A percentile compares a stretch with the other conserved stretches of the same genome.
Evolutionary conservation across 1,140 invertebrate genomes (phyloP).

Genomic region (Pachypsylla venusta): DNA sequence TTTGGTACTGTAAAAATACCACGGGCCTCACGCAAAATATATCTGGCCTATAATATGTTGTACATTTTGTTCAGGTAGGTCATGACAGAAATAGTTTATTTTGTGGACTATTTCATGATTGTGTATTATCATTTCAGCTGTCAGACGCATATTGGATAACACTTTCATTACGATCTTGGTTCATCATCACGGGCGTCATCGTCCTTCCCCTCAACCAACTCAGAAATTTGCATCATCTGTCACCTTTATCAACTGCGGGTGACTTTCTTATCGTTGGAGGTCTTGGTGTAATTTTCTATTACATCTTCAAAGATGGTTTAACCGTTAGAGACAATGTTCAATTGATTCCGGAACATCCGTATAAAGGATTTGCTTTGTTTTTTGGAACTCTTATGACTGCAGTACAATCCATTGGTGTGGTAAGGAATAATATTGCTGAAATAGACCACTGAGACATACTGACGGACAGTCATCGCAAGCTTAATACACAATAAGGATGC

Average conservation of each 20-base stretch:
- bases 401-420: conserved; percentile 48
- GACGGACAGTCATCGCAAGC: no score
- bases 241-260: conserved; percentile 56
- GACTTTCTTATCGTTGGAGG: conserved; percentile 46
- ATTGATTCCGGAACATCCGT: conserved; percentile 29
- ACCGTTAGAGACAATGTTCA: conserved; percentile 31
- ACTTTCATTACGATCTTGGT: background rate
- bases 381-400: conserved; percentile 49
- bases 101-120: no score
- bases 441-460: no score
- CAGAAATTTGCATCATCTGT: conserved; percentile 52
- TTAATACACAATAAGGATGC: no score
- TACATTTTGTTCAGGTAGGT: no score
- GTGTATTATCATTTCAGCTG: background rate
- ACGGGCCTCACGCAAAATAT: no score
- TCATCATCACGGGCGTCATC: conserved; percentile 1
- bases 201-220: conserved; percentile 27
- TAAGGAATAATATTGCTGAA: conserved; percentile 49
- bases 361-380: conserved; percentile 39
- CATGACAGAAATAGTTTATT: no score
- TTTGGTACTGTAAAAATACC: no score
- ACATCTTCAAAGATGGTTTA: conserved; percentile 44
- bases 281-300: conserved; percentile 51
- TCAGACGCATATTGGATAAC: background rate
- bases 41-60: no score